Conservation (phyloP, 64 coral and sea anemone species). For the Hydrozoanthus tunicans region DNA sequence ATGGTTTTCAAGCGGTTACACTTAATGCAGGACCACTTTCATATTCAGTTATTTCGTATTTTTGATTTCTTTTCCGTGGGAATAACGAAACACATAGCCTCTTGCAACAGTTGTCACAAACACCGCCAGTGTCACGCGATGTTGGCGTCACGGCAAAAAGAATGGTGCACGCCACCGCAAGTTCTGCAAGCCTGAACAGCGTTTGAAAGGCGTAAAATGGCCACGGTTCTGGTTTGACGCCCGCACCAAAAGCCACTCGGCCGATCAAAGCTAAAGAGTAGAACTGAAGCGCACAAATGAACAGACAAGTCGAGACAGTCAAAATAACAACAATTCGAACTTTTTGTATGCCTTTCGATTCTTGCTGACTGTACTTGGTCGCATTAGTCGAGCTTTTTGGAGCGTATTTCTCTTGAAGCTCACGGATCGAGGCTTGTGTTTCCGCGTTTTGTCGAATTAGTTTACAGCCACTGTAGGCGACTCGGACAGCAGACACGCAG, state of each 20-base stretch:
- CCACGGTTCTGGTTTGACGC: conserved; percentile 4
- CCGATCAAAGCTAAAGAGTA: neutral
- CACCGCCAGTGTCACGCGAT: neutral
- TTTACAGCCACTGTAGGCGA: conserved; percentile 44
- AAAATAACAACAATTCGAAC: conserved; percentile 30
- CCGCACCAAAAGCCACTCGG: neutral
- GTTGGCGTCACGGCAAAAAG: conserved; percentile 26
- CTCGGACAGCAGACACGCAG: neutral
- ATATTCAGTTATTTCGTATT: neutral
- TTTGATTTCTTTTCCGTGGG: neutral
- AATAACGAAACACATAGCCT: neutral
- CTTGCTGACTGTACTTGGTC: neutral
- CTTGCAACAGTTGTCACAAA: neutral
- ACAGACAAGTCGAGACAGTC: neutral
- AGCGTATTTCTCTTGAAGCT: conserved; percentile 13
- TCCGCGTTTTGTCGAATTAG: conserved; percentile 21
- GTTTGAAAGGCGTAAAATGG: conserved; percentile 41
- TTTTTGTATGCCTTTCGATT: conserved; percentile 39
- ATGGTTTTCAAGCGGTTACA: too few species aligned
- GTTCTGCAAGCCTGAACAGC: conserved; percentile 38
- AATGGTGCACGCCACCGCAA: conserved; percentile 44
- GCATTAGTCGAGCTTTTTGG: neutral
- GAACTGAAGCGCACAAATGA: neutral
- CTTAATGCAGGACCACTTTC: neutral
- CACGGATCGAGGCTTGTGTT: conserved; percentile 7